Evolutionary conservation across 2,797 vertebrate species (phyloP).

Genomic region (Benthosema pterotum): DNA sequence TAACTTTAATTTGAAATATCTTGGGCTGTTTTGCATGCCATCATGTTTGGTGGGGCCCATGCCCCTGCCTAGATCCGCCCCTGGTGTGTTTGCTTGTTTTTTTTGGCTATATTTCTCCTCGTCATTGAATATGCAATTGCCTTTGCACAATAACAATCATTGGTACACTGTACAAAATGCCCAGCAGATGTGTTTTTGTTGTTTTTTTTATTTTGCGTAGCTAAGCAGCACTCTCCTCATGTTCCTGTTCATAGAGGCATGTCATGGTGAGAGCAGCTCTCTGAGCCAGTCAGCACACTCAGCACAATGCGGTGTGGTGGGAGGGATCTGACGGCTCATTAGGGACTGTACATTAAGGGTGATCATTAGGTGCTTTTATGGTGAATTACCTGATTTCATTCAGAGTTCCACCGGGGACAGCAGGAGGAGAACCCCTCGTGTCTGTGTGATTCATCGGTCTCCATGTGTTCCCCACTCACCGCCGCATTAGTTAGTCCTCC

Average conservation of each 20-base stretch:
- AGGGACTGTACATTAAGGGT: conserved; percentile 67
- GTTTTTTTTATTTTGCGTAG: conserved; percentile 53
- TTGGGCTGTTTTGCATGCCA: too few relatives aligned
- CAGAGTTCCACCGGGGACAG: conserved; percentile 33
- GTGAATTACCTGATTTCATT: conserved; percentile 61
- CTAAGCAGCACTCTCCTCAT: conserved; percentile 67
- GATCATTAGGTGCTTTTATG: conserved; percentile 78
- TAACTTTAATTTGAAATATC: too few relatives aligned
- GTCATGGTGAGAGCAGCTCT: conserved; percentile 50
- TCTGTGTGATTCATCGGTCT: too few relatives aligned
- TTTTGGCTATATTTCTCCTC: background rate
- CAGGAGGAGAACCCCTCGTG: background rate
- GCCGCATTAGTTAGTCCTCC: conserved; percentile 48
- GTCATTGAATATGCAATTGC: conserved; percentile 20
- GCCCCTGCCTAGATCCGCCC: too few relatives aligned
- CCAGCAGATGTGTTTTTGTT: conserved; percentile 47
- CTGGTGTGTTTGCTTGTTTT: too few relatives aligned
- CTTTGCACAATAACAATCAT: conserved; percentile 21
- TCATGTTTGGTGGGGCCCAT: too few relatives aligned
- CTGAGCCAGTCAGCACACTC: conserved; percentile 73
- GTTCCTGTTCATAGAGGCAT: conserved; percentile 61
- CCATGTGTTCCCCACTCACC: conserved; percentile 8
- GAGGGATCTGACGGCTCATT: conserved; percentile 66
- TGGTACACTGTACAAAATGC: conserved; percentile 13
- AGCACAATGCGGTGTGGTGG: conserved; percentile 70